Evolutionary conservation across 2,113 vertebrate species (phyloP).

Genomic region (Aegithalos caudatus): DNA sequence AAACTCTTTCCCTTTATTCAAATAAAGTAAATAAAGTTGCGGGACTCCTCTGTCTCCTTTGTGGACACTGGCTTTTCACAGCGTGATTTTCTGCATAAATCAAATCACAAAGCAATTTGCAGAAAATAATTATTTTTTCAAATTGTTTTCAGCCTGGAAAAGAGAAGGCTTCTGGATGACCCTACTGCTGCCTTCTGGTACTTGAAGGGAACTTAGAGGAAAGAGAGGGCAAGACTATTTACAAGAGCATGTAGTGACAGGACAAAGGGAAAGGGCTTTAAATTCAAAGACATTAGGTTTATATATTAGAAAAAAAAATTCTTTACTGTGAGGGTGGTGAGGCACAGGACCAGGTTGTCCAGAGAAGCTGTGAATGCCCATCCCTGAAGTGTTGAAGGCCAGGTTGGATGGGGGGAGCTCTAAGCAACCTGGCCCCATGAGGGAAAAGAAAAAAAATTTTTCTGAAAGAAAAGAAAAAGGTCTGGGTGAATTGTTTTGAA

Average conservation of each 20-base stretch:
- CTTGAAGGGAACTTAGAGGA: neutral
- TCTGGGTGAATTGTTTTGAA: neutral
- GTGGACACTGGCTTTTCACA: neutral
- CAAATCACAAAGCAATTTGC: neutral
- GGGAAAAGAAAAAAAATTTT: neutral
- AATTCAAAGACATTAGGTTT: neutral
- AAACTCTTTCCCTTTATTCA: neutral
- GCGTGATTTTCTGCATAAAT: neutral
- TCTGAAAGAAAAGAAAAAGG: neutral
- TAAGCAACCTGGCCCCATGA: neutral
- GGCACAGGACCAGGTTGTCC: neutral
- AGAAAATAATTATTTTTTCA: fast-evolving
- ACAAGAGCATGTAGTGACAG: neutral
- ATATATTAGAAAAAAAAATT: neutral
- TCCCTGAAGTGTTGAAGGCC: neutral
- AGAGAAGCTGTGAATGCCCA: neutral
- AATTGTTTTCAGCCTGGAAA: neutral
- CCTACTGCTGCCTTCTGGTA: neutral
- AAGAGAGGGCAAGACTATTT: neutral
- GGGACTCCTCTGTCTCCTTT: neutral
- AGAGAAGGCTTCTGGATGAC: neutral
- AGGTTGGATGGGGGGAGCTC: neutral
- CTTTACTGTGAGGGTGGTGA: neutral
- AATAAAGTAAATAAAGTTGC: neutral
- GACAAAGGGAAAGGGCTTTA: neutral